These are phyloP conservation scores for Paratrypauchen microcephalus DNA, from an alignment of 2,797 vertebrate species.

Conservation along the genomic window DNA sequence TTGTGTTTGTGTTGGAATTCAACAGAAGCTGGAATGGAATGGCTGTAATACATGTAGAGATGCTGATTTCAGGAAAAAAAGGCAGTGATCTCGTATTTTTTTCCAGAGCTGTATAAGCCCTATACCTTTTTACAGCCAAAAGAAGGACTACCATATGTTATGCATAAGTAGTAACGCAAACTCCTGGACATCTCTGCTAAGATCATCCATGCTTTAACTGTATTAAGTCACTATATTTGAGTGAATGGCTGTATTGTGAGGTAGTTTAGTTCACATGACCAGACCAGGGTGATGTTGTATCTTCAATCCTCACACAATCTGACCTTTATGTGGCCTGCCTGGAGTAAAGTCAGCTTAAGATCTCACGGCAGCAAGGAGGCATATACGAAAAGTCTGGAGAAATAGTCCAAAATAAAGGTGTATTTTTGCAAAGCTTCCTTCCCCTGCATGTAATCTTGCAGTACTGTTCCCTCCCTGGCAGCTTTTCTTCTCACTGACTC, in stretches of 20 bases:
- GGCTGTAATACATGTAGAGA: no score
- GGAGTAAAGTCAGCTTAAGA: neutral
- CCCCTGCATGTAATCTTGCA: neutral
- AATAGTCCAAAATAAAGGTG: neutral
- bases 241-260: constrained; percentile 46
- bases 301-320: constrained; percentile 2
- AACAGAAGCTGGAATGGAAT: no score
- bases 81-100: no score
- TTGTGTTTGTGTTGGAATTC: no score
- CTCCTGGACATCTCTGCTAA: neutral
- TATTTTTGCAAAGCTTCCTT: neutral
- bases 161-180: neutral
- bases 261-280: constrained; percentile 43
- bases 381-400: neutral
- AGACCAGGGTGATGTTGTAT: neutral
- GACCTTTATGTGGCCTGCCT: constrained; percentile 6
- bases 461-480: neutral
- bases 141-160: neutral
- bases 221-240: constrained; percentile 27
- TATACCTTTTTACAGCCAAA: neutral
- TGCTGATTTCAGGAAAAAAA: no score
- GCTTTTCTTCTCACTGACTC: constrained; percentile 14
- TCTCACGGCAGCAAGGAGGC: neutral
- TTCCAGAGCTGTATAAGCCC: no score
- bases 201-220: constrained; percentile 14